A percentile compares a stretch with the other conserved stretches of the same genome.
Conservation (phyloP, 2,113 vertebrate genomes). For the Eclectus roratus region DNA sequence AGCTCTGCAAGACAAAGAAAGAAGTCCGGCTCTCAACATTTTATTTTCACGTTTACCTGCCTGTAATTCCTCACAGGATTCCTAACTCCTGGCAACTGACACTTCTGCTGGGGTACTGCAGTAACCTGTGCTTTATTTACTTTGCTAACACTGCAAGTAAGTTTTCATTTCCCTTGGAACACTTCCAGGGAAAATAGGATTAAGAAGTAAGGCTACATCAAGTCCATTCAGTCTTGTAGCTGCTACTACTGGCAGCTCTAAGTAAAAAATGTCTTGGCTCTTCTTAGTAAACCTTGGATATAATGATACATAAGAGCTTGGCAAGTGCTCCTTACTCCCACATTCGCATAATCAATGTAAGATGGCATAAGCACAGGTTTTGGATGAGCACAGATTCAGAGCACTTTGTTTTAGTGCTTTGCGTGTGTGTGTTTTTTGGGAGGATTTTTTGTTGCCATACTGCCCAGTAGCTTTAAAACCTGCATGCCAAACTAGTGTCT, state of each 20-base stretch:
- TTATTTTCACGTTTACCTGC: neutral
- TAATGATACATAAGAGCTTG: neutral
- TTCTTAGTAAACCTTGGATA: neutral
- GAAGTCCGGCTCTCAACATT: neutral
- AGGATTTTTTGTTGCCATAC: neutral
- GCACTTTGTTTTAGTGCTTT: neutral
- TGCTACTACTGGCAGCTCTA: neutral
- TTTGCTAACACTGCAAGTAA: slow-evolving; percentile 4
- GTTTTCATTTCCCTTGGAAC: slow-evolving; percentile 36
- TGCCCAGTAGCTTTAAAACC: neutral
- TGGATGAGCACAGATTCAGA: neutral
- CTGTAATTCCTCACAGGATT: neutral
- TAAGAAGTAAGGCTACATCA: neutral
- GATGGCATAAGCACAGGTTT: neutral
- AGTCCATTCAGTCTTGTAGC: neutral
- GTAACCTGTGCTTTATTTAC: slow-evolving; percentile 17
- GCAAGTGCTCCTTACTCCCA: neutral
- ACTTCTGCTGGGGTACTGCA: neutral
- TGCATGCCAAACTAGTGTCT: neutral
- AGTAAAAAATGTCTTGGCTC: neutral
- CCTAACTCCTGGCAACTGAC: neutral
- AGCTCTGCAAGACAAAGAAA: neutral
- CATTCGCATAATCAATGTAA: neutral
- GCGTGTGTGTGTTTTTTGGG: neutral
- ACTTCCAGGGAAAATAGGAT: slow-evolving; percentile 22